A percentile compares a stretch with the other conserved stretches of the same genome.
These are phyloP conservation scores for Sebastes taczanowskii DNA, from an alignment of 2,797 vertebrate species.

Conservation along the genomic window DNA sequence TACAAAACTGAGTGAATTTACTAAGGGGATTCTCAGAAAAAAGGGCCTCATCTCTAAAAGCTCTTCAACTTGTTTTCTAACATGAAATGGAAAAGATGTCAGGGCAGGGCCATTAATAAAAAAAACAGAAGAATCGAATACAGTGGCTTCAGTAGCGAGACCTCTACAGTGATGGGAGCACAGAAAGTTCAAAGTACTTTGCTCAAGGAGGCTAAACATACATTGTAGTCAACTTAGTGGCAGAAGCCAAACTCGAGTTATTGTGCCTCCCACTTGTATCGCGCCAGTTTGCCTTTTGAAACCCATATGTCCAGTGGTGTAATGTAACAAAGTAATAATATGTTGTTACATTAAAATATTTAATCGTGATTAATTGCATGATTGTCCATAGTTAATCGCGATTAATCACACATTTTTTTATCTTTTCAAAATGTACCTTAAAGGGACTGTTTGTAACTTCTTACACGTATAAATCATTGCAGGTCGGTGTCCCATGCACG, in stretches of 20 bases:
- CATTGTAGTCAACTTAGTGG: background rate
- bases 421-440: too few relatives aligned
- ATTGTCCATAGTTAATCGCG: too few relatives aligned
- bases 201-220: background rate
- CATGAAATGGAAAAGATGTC: slow-evolving; percentile 33
- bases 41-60: slow-evolving; percentile 34
- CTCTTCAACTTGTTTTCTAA: slow-evolving; percentile 46
- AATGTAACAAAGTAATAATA: too few relatives aligned
- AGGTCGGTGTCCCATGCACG: too few relatives aligned
- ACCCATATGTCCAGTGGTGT: background rate
- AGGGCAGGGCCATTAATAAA: slow-evolving; percentile 12
- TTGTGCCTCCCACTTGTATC: background rate
- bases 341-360: too few relatives aligned
- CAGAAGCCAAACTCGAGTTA: background rate
- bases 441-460: too few relatives aligned
- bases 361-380: too few relatives aligned
- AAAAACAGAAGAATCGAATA: slow-evolving; percentile 7
- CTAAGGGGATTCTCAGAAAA: slow-evolving; percentile 28
- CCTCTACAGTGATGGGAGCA: background rate
- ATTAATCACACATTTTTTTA: too few relatives aligned
- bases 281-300: background rate
- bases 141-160: background rate
- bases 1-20: slow-evolving; percentile 45
- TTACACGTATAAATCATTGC: too few relatives aligned
- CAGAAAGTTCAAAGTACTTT: background rate